These are phyloP conservation scores for Cyprinodon variegatus DNA, from an alignment of 2,113 vertebrate genomes.

Conservation along the genomic window DNA sequence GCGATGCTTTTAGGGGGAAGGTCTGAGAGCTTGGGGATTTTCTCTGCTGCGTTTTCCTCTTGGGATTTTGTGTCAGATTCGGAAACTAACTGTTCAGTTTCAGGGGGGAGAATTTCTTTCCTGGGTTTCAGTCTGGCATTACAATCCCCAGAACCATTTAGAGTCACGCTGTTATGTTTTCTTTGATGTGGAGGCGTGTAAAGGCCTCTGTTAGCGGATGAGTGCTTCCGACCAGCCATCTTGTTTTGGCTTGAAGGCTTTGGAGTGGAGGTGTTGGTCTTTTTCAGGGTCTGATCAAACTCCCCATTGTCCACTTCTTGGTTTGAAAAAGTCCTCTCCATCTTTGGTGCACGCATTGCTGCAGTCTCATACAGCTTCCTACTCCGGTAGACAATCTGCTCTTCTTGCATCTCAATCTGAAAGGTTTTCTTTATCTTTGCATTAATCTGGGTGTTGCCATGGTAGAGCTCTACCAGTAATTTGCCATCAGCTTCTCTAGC, in stretches of 20 bases:
- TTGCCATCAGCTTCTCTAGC: slow-evolving; percentile 87
- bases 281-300: not conserved
- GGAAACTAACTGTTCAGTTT: slow-evolving; percentile 1
- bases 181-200: slow-evolving; percentile 65
- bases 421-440: slow-evolving; percentile 82
- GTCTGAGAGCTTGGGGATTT: slow-evolving; percentile 69
- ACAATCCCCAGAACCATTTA: not conserved
- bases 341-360: not conserved
- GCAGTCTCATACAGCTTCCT: slow-evolving; percentile 29
- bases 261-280: not conserved
- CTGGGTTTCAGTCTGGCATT: not conserved
- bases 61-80: slow-evolving; percentile 15
- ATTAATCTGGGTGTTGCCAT: slow-evolving; percentile 84
- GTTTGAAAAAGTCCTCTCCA: not conserved
- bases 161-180: not conserved
- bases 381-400: slow-evolving; percentile 12
- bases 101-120: not conserved
- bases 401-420: slow-evolving; percentile 44
- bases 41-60: slow-evolving; percentile 7
- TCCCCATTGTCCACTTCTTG: not conserved
- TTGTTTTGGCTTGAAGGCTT: slow-evolving; percentile 4
- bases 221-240: slow-evolving; percentile 22
- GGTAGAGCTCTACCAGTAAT: slow-evolving; percentile 87
- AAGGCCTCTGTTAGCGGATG: slow-evolving; percentile 10
- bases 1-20: slow-evolving; percentile 77